phyloP scores from a whole-genome alignment of 2,888 invertebrate species.

The Lagria hirta region DNA sequence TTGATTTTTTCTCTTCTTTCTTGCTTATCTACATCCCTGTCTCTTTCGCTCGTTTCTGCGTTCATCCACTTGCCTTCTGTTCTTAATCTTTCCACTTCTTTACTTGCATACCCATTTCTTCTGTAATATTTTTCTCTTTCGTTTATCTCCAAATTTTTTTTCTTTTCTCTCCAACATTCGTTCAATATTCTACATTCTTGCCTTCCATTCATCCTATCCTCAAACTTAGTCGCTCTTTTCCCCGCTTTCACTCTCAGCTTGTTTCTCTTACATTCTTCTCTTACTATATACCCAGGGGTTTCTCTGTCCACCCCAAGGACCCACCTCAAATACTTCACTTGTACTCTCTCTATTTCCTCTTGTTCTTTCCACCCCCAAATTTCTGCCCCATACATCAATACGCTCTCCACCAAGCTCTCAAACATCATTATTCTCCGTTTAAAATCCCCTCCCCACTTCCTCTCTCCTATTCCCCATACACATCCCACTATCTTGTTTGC shows the following conservation, averaged over 20 bases:
- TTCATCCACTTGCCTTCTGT: background rate
- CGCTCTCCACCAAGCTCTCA: background rate
- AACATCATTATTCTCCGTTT: background rate
- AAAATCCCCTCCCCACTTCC: background rate
- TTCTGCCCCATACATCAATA: slow-evolving; percentile 1
- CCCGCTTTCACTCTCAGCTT: too few relatives aligned
- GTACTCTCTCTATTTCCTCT: background rate
- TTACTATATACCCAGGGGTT: too few relatives aligned
- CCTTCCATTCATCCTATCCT: background rate
- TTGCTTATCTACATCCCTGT: too few relatives aligned
- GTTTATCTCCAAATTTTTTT: background rate
- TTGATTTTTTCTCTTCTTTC: too few relatives aligned
- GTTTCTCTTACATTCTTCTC: too few relatives aligned
- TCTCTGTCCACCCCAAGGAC: slow-evolving; percentile 1
- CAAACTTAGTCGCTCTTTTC: too few relatives aligned
- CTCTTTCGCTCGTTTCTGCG: background rate
- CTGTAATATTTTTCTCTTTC: background rate
- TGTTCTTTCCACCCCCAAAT: slow-evolving; percentile 3
- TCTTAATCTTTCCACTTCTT: background rate
- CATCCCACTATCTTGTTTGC: background rate
- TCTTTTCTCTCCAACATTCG: background rate
- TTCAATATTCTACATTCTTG: background rate
- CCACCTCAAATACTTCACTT: background rate
- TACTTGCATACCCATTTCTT: background rate
- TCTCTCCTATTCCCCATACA: slow-evolving; percentile 2